Percentiles rank a stretch among this genome's conserved stretches.
Evolutionary conservation across 2,113 vertebrate genomes (phyloP).

Genomic region (Corynorhinus townsendii): DNA sequence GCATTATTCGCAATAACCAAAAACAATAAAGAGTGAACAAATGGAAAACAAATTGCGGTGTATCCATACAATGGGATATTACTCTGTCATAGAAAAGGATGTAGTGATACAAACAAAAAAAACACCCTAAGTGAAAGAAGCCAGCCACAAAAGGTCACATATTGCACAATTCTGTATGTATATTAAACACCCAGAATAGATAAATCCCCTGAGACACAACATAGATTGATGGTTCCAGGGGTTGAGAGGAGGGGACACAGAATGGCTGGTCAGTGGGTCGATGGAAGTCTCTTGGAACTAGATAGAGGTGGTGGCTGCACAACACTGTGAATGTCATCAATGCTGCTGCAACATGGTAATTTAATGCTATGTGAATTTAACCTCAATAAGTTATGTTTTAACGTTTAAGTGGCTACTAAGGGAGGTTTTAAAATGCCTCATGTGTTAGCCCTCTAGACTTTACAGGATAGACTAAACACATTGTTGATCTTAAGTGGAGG

Average conservation of each 20-base stretch:
- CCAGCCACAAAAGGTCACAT: not conserved
- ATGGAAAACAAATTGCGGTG: not conserved
- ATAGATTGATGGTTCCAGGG: not conserved
- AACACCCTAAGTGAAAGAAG: not conserved
- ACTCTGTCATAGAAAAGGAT: not conserved
- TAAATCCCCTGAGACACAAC: not conserved
- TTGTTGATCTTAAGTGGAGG: not conserved
- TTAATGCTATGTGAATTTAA: not conserved
- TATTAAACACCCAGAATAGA: not conserved
- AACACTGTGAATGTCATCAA: not conserved
- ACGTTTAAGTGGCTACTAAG: not conserved
- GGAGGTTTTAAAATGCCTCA: not conserved
- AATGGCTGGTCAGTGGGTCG: no score
- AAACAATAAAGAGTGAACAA: not conserved
- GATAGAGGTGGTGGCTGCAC: not conserved
- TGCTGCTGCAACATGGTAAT: not conserved
- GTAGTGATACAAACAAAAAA: not conserved
- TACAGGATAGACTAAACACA: not conserved
- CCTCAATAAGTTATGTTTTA: not conserved
- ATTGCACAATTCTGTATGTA: not conserved
- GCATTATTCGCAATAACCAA: not conserved
- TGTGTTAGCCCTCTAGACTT: not conserved
- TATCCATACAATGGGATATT: not conserved
- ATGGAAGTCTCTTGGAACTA: not conserved
- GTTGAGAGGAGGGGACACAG: no score